phyloP scores from a whole-genome alignment of 2,797 vertebrate genomes.

The Chromis chromis region DNA sequence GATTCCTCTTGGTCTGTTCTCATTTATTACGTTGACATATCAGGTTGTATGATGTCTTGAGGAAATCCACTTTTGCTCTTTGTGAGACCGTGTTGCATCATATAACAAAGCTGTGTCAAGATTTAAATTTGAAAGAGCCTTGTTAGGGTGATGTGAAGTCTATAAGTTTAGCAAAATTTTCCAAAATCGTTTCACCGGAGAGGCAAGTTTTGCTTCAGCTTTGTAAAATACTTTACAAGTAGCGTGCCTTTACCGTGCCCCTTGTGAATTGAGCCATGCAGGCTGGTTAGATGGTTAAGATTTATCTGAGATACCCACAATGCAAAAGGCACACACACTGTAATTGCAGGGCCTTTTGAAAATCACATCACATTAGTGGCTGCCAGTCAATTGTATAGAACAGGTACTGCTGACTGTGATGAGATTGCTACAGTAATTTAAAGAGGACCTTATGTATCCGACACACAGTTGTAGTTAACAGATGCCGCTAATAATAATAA shows the following conservation, averaged over 20 bases:
- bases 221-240: constrained; percentile 18
- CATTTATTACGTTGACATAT: constrained; percentile 79
- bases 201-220: constrained; percentile 15
- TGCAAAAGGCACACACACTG: constrained; percentile 40
- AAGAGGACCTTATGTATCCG: constrained; percentile 39
- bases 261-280: constrained; percentile 30
- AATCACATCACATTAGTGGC: constrained; percentile 63
- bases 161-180: constrained; percentile 45
- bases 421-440: constrained; percentile 48
- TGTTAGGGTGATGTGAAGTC: constrained; percentile 42
- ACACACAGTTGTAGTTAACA: constrained; percentile 50
- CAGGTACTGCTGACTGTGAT: constrained; percentile 43
- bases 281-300: constrained; percentile 47
- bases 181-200: constrained; percentile 13
- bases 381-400: constrained; percentile 66
- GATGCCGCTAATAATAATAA: constrained; percentile 43
- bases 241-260: constrained; percentile 38
- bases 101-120: constrained; percentile 53
- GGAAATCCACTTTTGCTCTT: constrained; percentile 62
- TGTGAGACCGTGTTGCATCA: constrained; percentile 54
- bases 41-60: constrained; percentile 70
- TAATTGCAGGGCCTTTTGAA: constrained; percentile 63
- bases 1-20: constrained; percentile 69
- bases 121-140: constrained; percentile 33
- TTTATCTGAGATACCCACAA: constrained; percentile 48